Base-by-base conservation (phyloP, 1,140 invertebrate species). In the Pseudoatta argentina region DNA sequence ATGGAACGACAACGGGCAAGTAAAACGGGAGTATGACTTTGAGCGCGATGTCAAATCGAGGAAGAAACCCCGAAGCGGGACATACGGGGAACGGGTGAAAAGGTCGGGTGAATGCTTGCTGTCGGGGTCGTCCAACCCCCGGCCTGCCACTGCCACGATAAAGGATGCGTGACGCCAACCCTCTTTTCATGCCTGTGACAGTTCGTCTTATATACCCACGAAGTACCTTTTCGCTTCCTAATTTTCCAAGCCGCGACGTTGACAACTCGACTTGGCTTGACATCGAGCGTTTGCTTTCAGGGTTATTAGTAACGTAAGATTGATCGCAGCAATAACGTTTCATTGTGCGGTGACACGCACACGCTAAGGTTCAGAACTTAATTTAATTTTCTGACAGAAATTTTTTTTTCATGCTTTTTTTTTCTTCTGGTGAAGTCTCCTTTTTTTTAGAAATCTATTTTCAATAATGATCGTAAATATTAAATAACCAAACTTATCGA, bases 41-140 rank as follows among this genome's bases (percentile, higher is more conserved):
- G 75, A 71, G 73, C 79, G 83, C 66, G 48, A 34, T 82, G 89
- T 90, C 88, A 89, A 89, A 89, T 89, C 85, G 89, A 89, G 69
- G 77, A 51, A 79, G 88, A 85, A 87, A 51, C 21, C 64, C 24
- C 72, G 85, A 55, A 71, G 63, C 51, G 55, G 77, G 64, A 55
- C 34, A 86, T 14, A 75, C 21, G 51, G 67, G 34, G 82, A 63
- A 53, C 24, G 55, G 57, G 71, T 85, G 57, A 86, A 90, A 86
- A 83, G 66, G 88, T 86, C 83, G 83, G 72, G 24, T 86, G 83
- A 86, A 78, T 81, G 75, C 75, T 53, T 79, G 78, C 51, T 72
- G 78, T 39, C 44, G 76, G 30, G 63, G 76, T 89, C 85, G 85
- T 79, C 79, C 86, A 85, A 90, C 77, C 72, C 72, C 72, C 76